Evolutionary conservation across 2,888 invertebrate genomes (phyloP), one percentile per base, ranked within the genome.

Genomic region (Ophion ventricosus): DNA sequence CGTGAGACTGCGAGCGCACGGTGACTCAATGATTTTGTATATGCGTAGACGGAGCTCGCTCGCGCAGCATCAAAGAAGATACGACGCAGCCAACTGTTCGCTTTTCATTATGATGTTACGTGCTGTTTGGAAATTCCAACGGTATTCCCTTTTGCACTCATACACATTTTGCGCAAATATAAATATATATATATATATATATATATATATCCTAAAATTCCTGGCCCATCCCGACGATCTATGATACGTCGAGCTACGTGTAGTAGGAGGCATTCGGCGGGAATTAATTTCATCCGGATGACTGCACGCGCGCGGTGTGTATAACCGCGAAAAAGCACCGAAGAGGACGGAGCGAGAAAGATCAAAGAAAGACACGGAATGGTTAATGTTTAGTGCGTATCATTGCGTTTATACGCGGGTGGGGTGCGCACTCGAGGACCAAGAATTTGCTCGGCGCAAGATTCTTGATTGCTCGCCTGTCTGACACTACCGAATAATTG

Each of bases 281-380:
- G 29, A 76, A 81, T 81, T 57, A 76, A 81, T 81, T 70, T 64
- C 61, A 56, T 76, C 63, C 61, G 43, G 69, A 63, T 64, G 67
- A 66, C 69, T 67, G 59, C n/a, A 43, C 40, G 20, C 29, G 49
- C 5, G 73, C 7, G 40, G 57, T 74, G 35, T 25, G 14, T 57
- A 57, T 35, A 74, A 74, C 61, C 23, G 8, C 80, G 35, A 43
- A 61, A 74, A 57, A 7, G 49, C 20, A 23, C 40, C 26, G 26
- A n/a, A 63, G 49, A 63, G 61, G 35, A 77, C 40, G 61, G 49
- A 35, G 59, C 35, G 63, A 1, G 61, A 74, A 73, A 78, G 84
- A 84, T 84, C 84, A 84, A 84, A 82, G 84, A 54, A 81, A 73
- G 76, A 67, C 77, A 69, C 61, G 77, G 56, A 78, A 84, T 74